Base-by-base conservation (phyloP, 2,888 invertebrate genomes). In the Mellilla xanthometata region DNA sequence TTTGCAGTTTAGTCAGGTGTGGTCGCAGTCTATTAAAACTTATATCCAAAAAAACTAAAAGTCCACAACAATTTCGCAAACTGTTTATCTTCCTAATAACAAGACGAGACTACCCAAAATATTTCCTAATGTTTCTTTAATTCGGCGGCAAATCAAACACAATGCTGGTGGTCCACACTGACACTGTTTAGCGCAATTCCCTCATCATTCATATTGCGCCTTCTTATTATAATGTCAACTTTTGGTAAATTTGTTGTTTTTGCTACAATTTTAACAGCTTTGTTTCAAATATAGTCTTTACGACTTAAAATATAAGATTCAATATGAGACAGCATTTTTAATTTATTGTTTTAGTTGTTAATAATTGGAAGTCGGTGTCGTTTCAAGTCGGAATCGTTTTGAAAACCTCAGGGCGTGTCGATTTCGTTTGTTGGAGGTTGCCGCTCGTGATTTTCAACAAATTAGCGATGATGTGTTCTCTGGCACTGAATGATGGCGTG, bases 161-260 rank as follows among this genome's bases (percentile, higher is more conserved):
- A 24, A 24, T 39, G 67, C 62, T 56, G 81, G 81, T 78, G 81
- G 81, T 75, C 81, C 54, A 12, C 58, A 58, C 65, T 39, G 63
- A 67, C 71, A 55, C 69, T 79, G 74, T 80, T 80, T 77, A 19
- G 78, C 65, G 71, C 71, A 68, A 68, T 62, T 58, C 62, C 57
- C 65, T 62, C 38, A 48, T 65, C 67, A 63, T 61, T 58, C 55
- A 54, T 49, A 50, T 63, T 50, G 62, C 68, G 62, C 77, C 72
- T 68, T 81, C 67, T 81, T 63, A 81, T 81, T 76, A 76, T 49
- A 44, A 54, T 36, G 60, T 81, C 81, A 80, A 75, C 72, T 13
- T 3, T 8, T 28, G 6, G 2, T 2, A 26, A 26, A 26, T 26
- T 9, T 26, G n/a, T 7, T 28, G 2, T 28, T 10, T 11, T 8